A percentile compares a stretch with the other conserved stretches of the same genome.
Evolutionary conservation across 2,113 vertebrate genomes (phyloP).

Genomic region (Pluvianellus socialis): DNA sequence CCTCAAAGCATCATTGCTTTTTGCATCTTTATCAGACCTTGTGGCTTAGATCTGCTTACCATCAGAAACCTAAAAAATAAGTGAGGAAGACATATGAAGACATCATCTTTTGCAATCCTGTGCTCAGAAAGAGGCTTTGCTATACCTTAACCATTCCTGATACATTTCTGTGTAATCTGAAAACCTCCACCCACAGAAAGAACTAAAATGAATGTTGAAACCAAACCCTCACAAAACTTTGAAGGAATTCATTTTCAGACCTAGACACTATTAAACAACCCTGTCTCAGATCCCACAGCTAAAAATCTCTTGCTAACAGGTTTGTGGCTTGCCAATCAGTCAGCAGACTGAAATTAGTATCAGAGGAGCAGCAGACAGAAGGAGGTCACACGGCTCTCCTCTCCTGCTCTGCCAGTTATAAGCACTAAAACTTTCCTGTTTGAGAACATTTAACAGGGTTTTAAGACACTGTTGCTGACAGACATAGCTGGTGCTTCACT

Average conservation of each 20-base stretch:
- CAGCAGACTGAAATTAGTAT: slow-evolving; percentile 21
- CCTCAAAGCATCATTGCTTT: neutral
- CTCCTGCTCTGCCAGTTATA: neutral
- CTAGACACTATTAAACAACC: neutral
- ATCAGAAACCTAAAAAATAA: neutral
- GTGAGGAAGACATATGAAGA: neutral
- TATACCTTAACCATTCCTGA: neutral
- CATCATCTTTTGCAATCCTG: neutral
- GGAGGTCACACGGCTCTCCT: neutral
- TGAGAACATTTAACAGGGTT: slow-evolving; percentile 22
- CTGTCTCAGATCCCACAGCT: neutral
- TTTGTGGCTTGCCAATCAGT: neutral
- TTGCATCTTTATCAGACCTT: neutral
- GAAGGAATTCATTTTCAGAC: neutral
- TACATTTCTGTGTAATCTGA: neutral
- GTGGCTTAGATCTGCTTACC: neutral
- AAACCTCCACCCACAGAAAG: neutral
- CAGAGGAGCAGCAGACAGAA: slow-evolving; percentile 26
- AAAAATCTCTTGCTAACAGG: neutral
- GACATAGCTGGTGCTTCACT: neutral
- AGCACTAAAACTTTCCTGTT: slow-evolving; percentile 14
- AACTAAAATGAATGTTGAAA: neutral
- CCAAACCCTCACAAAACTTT: neutral
- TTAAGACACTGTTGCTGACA: slow-evolving; percentile 26
- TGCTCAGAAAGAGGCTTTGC: neutral